Percentiles rank a stretch among this genome's conserved stretches.
Conservation (phyloP, 2,797 vertebrate species). For the Hemibagrus guttatus region DNA sequence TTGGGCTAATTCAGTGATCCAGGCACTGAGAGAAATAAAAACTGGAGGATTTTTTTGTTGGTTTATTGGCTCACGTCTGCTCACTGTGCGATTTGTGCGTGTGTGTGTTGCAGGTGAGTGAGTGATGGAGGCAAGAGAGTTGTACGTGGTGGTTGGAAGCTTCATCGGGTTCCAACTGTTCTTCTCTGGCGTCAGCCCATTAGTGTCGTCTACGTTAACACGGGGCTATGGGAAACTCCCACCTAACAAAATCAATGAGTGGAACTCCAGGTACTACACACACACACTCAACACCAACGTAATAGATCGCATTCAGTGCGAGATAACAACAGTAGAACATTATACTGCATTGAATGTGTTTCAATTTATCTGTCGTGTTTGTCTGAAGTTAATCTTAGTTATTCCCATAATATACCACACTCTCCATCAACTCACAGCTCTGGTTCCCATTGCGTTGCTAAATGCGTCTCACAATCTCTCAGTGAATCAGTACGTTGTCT, state of each 20-base stretch:
- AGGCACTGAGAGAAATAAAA: not conserved
- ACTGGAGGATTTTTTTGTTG: not conserved
- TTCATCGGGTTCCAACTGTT: conserved; percentile 81
- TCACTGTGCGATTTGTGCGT: not conserved
- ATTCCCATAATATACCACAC: not conserved
- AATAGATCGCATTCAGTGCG: not conserved
- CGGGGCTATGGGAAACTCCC: conserved; percentile 69
- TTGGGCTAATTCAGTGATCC: not conserved
- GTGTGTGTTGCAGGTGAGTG: conserved; percentile 70
- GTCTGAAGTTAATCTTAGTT: not conserved
- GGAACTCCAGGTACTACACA: conserved; percentile 81
- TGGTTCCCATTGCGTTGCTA: not conserved
- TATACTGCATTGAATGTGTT: not conserved
- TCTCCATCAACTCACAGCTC: not conserved
- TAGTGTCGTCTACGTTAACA: conserved; percentile 70
- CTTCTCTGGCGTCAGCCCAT: conserved; percentile 77
- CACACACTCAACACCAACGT: not conserved
- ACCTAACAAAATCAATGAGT: conserved; percentile 75
- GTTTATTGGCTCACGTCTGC: not conserved
- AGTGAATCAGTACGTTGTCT: not conserved
- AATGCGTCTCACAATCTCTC: not conserved
- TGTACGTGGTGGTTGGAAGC: conserved; percentile 79
- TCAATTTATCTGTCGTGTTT: not conserved
- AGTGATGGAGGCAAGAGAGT: conserved; percentile 82
- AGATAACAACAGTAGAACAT: not conserved